Evolutionary conservation across 2,113 vertebrate species (phyloP).

Genomic region (Hiodon alosoides): DNA sequence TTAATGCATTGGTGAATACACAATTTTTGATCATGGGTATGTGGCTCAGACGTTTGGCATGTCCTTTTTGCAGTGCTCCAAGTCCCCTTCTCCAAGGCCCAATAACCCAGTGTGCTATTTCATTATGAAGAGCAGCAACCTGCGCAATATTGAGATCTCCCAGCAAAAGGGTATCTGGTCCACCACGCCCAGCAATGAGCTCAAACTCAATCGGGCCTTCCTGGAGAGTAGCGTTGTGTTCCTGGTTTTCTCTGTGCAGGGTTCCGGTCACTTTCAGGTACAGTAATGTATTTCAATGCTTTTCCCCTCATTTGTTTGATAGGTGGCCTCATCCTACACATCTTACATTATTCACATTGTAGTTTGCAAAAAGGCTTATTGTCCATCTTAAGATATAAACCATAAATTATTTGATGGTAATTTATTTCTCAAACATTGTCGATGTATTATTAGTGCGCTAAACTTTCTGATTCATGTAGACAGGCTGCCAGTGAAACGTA

Average conservation of each 20-base stretch:
- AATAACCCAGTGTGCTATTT: slow-evolving; percentile 72
- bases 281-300: background rate
- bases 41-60: slow-evolving; percentile 5
- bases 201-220: slow-evolving; percentile 78
- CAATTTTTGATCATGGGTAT: too few species aligned
- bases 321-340: too few species aligned
- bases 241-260: slow-evolving; percentile 89
- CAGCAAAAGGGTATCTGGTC: slow-evolving; percentile 89
- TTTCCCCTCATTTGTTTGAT: too few species aligned
- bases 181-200: slow-evolving; percentile 76
- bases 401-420: too few species aligned
- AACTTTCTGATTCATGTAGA: too few species aligned
- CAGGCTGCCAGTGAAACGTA: too few species aligned
- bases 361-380: too few species aligned
- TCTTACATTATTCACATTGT: too few species aligned
- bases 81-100: slow-evolving; percentile 56
- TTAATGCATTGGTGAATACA: too few species aligned
- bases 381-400: too few species aligned
- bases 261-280: slow-evolving; percentile 90
- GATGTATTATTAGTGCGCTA: too few species aligned
- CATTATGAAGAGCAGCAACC: slow-evolving; percentile 87
- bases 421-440: too few species aligned
- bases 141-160: slow-evolving; percentile 82
- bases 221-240: slow-evolving; percentile 67
- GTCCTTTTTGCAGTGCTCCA: slow-evolving; percentile 50